These are phyloP conservation scores for Rachycentron canadum DNA, from an alignment of 2,797 vertebrate species.

Conservation along the genomic window DNA sequence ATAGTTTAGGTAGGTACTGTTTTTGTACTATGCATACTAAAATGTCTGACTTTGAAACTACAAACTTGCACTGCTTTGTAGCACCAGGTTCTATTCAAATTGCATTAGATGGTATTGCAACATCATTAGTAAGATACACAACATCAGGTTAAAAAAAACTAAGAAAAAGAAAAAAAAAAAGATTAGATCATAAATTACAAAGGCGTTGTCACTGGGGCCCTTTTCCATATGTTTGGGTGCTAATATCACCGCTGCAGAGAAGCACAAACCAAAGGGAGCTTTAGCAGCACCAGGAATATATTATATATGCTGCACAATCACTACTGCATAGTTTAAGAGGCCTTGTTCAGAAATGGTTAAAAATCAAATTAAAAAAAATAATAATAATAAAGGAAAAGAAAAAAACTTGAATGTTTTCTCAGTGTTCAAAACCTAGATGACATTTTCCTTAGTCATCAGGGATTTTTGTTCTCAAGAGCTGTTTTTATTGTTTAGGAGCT, in stretches of 20 bases:
- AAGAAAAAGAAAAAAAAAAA: slow-evolving; percentile 39
- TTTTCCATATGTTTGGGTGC: slow-evolving; percentile 82
- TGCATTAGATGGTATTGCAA: slow-evolving; percentile 62
- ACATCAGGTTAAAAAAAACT: slow-evolving; percentile 74
- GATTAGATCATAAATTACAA: slow-evolving; percentile 62
- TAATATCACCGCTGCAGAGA: slow-evolving; percentile 85
- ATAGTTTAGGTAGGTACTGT: slow-evolving; percentile 71
- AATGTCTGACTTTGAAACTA: slow-evolving; percentile 74
- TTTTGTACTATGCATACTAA: slow-evolving; percentile 81
- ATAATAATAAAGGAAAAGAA: slow-evolving; percentile 37
- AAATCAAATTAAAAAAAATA: slow-evolving; percentile 48
- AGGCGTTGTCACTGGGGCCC: slow-evolving; percentile 67
- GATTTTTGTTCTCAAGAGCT: slow-evolving; percentile 72
- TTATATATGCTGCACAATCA: slow-evolving; percentile 86
- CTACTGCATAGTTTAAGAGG: slow-evolving; percentile 84
- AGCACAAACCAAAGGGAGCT: slow-evolving; percentile 89
- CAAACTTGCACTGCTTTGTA: slow-evolving; percentile 82
- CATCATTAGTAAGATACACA: slow-evolving; percentile 66
- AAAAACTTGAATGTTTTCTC: slow-evolving; percentile 86
- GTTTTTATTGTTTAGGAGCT: slow-evolving; percentile 82
- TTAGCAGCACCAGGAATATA: slow-evolving; percentile 83
- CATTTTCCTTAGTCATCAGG: slow-evolving; percentile 76
- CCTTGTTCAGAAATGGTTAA: slow-evolving; percentile 80
- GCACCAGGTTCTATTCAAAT: slow-evolving; percentile 73
- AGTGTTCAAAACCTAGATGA: slow-evolving; percentile 79